Base-by-base conservation (phyloP, 2,888 invertebrate genomes). In the Lamellibrachia columna region DNA sequence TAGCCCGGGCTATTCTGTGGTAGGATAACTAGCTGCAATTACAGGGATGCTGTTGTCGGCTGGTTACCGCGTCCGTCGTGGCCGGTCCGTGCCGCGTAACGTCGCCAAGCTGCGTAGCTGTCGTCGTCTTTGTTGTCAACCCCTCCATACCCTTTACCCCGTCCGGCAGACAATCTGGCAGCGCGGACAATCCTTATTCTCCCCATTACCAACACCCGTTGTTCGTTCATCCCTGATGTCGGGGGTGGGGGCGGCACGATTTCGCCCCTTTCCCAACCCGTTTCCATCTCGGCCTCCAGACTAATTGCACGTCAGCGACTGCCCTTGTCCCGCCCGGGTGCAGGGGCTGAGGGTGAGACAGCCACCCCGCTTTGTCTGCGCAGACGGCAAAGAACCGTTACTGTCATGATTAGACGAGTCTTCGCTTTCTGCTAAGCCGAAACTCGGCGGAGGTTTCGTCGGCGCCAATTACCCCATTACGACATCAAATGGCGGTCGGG, bases 391-490 rank as follows among this genome's bases (percentile, higher is more conserved):
- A 75, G 75, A 75, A 75, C 75, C 75, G 75, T 75, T 75, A 15
- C 75, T 75, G 75, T 22, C 15, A 75, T 75, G 75, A 75, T 75
- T 75, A 75, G 75, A 75, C 75, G 75, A 75, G 15, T 75, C 75
- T 15, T 75, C 75, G 22, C 75, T 75, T 22, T 75, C 75, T 75
- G 75, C n/a, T 75, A 75, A 75, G 75, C 75, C 75, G 75, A 22
- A 4, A 75, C 75, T 75, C 75, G 22, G 22, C 75, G 3, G 75
- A 75, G 75, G 15, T n/a, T 75, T 75, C 75, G 75, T 75, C 75
- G 75, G 75, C 75, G 75, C 75, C 15, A 75, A 75, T 75, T 75
- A 75, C 75, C 75, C 75, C 75, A 75, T 75, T 75, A 75, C 75
- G 22, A 75, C 75, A 75, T 75, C 75, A 75, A 75, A 75, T 75